phyloP scores from a whole-genome alignment of 2,113 vertebrate species.

The Piprites chloris region DNA sequence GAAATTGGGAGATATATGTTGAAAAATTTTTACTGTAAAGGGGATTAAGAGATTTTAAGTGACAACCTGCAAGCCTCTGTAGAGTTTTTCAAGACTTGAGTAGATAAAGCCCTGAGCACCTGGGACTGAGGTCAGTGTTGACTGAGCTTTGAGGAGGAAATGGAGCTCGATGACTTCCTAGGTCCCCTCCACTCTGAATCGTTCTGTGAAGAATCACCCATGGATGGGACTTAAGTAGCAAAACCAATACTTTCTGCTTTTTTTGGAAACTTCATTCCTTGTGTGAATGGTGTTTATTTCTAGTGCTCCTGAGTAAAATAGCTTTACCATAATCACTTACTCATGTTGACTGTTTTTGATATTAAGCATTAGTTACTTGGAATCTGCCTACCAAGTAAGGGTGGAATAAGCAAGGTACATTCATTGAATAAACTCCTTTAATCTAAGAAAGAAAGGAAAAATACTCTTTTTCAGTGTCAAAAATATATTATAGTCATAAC shows the following conservation, averaged over 20 bases:
- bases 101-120: background rate
- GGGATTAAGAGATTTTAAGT: background rate
- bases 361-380: background rate
- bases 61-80: background rate
- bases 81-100: background rate
- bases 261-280: background rate
- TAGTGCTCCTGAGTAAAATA: background rate
- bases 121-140: background rate
- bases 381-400: background rate
- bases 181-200: background rate
- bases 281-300: background rate
- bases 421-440: background rate
- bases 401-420: background rate
- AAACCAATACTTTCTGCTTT: background rate
- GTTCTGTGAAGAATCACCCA: background rate
- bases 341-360: background rate
- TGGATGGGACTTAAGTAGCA: background rate
- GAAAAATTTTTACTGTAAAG: background rate
- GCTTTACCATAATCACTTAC: background rate
- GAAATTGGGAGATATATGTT: background rate
- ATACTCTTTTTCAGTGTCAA: background rate
- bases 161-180: background rate
- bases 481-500: background rate
- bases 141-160: background rate
- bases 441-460: background rate